Conservation (phyloP, 2,888 invertebrate species). For the Drosophila algonquin region DNA sequence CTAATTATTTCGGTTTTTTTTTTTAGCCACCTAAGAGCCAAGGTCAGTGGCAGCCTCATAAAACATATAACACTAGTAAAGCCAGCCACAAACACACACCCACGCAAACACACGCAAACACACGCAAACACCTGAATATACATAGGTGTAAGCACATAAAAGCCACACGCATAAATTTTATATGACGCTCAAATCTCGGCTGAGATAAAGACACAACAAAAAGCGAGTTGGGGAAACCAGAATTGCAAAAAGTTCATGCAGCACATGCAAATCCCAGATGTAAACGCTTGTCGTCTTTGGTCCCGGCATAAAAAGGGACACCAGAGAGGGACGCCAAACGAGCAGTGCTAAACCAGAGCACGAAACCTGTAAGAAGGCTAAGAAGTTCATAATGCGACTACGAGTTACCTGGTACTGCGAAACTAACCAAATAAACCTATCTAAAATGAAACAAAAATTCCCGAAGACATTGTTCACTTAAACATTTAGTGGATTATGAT, state of each 20-base stretch:
- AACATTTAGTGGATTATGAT: too few species aligned
- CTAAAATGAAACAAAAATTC: too few species aligned
- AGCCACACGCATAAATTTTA: conserved; percentile 74
- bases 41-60: conserved; percentile 29
- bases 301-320: conserved; percentile 60
- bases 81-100: conserved; percentile 14
- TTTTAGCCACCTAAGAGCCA: conserved; percentile 21
- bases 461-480: too few species aligned
- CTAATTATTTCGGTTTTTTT: conserved; percentile 40
- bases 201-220: conserved; percentile 52
- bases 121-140: background rate
- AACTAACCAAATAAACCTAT: background rate
- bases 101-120: conserved; percentile 4
- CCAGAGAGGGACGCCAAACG: conserved; percentile 47
- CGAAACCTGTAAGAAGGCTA: background rate
- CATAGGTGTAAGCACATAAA: conserved; percentile 45
- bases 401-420: background rate
- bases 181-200: conserved; percentile 75
- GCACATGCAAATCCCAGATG: conserved; percentile 78
- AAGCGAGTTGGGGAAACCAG: conserved; percentile 3
- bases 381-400: background rate
- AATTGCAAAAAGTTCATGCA: conserved; percentile 44
- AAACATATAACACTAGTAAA: conserved; percentile 28
- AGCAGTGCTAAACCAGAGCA: conserved; percentile 65
- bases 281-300: conserved; percentile 60